Evolutionary conservation across 1,140 invertebrate genomes (phyloP), one percentile per base, ranked within the genome.

Genomic region (Marisa cornuarietis): DNA sequence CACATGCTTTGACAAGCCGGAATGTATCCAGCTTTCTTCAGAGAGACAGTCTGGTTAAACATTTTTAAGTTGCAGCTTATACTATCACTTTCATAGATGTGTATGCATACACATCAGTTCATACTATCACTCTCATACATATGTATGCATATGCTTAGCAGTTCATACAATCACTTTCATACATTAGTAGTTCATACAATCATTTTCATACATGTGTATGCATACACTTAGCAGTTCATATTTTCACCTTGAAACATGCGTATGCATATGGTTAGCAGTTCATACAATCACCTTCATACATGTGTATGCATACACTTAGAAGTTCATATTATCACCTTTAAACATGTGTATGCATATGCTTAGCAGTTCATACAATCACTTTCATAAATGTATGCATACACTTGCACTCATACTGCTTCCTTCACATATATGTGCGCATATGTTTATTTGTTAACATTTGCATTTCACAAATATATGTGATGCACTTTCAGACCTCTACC

Each of bases 281-380:
- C 69, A n/a, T n/a, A n/a, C n/a, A n/a, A n/a, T n/a, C n/a, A 71
- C 69, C 20, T 51, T 49, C 69, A 71, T 26, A 71, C 69, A 71
- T 51, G 52, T 51, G 52, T 51, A 71, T 18, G 52, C 69, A 71
- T 51, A 71, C 69, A 71, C 69, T 49, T 51, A 71, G 18, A 16
- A 18, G 26, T 5, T 5, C 69, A 42, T 22, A 52, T n/a, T n/a
- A n/a, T n/a, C n/a, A n/a, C 20, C 5, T 22, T 16, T 49, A 52
- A 31, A 16, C 20, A 20, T 16, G 52, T 9, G 69, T 26, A 24
- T 31, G 26, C 31, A 42, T 2, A 42, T 6, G 6, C 31, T 42
- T 42, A 6, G 31, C 31, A 42, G 31, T 42, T 42, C 31, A 42
- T 42, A 6, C 6, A 4, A 42, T 42, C 31, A 42, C 31, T 42